Base-by-base conservation (phyloP, 1,140 invertebrate species). In the Asobara japonica region DNA sequence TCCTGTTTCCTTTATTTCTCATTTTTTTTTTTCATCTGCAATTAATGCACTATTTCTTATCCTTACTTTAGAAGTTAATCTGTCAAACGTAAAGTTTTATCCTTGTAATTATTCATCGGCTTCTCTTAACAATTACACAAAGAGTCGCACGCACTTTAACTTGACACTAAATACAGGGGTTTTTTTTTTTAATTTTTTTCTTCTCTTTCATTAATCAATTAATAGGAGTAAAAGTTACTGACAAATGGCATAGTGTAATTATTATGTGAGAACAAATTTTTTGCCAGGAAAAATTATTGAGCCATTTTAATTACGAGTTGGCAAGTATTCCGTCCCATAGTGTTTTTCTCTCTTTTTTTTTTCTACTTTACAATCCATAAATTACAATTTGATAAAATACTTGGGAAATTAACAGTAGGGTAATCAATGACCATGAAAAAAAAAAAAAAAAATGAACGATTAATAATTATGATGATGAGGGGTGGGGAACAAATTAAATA, bases 401-500 rank as follows among this genome's bases (percentile, higher is more conserved):
- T 62, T 31, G 25, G 27, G 51, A 60, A 30, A 67, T 48, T 67
- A 65, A 65, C 25, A 27, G n/a, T 45, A 67, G 20, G 51, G 20
- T 31, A 22, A 22, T 41, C 22, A 69, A 36, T 45, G 5, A 61
- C 45, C n/a, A n/a, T n/a, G n/a, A n/a, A n/a, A n/a, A n/a, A n/a
- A n/a, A n/a, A n/a, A n/a, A n/a, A n/a, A n/a, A n/a, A n/a, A n/a
- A 4, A 33, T 36, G n/a, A 33, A 69, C 33, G 10, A 48, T 67
- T 33, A 67, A 30, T 36, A 31, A n/a, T n/a, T n/a, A 69, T 64
- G 45, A 51, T 20, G 30, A 18, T 51, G 31, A 36, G 41, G 72
- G 51, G 41, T n/a, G n/a, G n/a, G n/a, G n/a, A n/a, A n/a, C n/a
- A n/a, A 60, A 72, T 64, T 70, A 65, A 70, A 64, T 73, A 74